Evolutionary conservation across 2,888 invertebrate species (phyloP).

Genomic region (Lasioglossum calceatum): DNA sequence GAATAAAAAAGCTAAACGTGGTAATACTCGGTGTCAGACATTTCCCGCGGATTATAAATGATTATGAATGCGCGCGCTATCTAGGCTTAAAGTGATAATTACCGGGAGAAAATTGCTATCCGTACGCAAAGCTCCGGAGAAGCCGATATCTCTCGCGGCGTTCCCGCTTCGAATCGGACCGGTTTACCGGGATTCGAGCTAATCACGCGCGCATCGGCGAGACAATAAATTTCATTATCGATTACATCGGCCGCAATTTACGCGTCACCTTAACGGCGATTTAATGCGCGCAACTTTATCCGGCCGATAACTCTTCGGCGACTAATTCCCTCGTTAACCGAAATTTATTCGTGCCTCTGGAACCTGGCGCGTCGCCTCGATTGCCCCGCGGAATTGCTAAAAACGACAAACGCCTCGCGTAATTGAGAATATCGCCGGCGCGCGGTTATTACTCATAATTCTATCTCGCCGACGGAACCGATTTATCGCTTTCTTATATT

Average conservation of each 20-base stretch:
- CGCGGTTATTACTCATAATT: background rate
- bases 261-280: conserved; percentile 40
- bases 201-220: conserved; percentile 50
- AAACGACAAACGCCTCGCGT: background rate
- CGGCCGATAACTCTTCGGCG: conserved; percentile 1
- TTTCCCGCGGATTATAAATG: conserved; percentile 56
- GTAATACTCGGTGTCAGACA: conserved; percentile 1
- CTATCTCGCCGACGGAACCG: background rate
- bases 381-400: background rate
- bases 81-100: conserved; percentile 60
- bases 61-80: conserved; percentile 17
- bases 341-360: conserved; percentile 33
- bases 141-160: conserved; percentile 34
- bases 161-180: conserved; percentile 48
- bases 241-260: conserved; percentile 52
- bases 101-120: conserved; percentile 55
- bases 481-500: background rate
- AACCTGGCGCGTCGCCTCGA: background rate
- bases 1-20: background rate
- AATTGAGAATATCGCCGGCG: background rate
- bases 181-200: conserved; percentile 56
- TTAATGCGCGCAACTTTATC: conserved; percentile 45
- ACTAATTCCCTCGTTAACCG: conserved; percentile 33
- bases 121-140: conserved; percentile 31
- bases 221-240: conserved; percentile 60